A percentile compares a stretch with the other conserved stretches of the same genome.
Evolutionary conservation across 1,140 invertebrate genomes (phyloP).

Genomic region (Macrostomum lignano): DNA sequence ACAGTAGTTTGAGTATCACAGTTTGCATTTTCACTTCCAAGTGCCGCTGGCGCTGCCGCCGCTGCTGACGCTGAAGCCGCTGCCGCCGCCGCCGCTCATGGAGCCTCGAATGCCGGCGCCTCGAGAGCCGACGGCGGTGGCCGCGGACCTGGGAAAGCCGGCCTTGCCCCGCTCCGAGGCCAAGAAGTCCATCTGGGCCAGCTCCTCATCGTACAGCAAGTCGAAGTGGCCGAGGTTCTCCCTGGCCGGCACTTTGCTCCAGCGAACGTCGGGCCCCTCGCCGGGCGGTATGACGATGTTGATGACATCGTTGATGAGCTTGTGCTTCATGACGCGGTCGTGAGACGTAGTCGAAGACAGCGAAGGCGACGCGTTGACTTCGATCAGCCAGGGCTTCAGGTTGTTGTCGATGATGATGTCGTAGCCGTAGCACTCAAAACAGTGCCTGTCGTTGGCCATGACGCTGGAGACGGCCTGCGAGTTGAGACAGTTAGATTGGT

Average conservation of each 20-base stretch:
- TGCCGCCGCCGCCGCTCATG: too few relatives aligned
- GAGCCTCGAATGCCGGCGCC: too few relatives aligned
- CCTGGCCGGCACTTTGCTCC: constrained; percentile 1
- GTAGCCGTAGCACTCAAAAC: constrained; percentile 28
- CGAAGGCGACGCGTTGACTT: constrained; percentile 66
- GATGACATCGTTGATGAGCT: constrained; percentile 70
- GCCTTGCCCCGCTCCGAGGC: neutral
- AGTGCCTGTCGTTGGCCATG: constrained; percentile 27
- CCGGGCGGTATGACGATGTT: constrained; percentile 61
- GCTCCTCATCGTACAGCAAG: constrained; percentile 3
- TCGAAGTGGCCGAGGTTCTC: neutral
- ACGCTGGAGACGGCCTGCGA: constrained; percentile 24
- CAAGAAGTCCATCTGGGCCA: neutral
- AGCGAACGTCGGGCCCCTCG: constrained; percentile 27
- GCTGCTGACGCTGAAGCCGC: too few relatives aligned
- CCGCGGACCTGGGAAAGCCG: too few relatives aligned
- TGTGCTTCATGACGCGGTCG: constrained; percentile 76
- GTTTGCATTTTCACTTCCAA: too few relatives aligned
- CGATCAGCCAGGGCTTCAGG: constrained; percentile 27
- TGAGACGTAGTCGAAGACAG: constrained; percentile 72
- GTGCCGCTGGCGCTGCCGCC: too few relatives aligned
- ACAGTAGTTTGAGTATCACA: too few relatives aligned
- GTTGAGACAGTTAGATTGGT: too few relatives aligned
- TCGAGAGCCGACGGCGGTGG: too few relatives aligned
- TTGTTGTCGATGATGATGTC: constrained; percentile 30